Evolutionary conservation across 2,888 invertebrate genomes (phyloP).

Genomic region (Sylvicola cinctus): DNA sequence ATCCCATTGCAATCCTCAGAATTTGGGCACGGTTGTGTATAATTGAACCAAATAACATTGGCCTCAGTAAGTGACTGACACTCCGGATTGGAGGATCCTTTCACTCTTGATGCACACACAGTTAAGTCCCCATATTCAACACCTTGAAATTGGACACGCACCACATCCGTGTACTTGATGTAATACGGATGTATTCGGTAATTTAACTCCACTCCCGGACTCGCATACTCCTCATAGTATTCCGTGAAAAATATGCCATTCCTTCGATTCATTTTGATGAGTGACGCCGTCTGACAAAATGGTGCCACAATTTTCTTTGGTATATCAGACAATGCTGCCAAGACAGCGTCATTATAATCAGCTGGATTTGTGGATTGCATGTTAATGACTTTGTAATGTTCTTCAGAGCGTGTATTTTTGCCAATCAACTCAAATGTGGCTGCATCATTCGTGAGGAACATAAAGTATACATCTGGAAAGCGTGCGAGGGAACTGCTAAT

Average conservation of each 20-base stretch:
- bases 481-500: slow-evolving; percentile 8
- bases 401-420: too few relatives aligned
- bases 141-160: slow-evolving; percentile 28
- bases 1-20: slow-evolving; percentile 30
- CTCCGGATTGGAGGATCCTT: slow-evolving; percentile 24
- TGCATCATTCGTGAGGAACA: slow-evolving; percentile 28
- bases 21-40: slow-evolving; percentile 28
- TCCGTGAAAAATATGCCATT: not conserved
- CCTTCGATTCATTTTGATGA: not conserved
- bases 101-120: slow-evolving; percentile 31
- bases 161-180: slow-evolving; percentile 17
- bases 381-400: slow-evolving; percentile 1
- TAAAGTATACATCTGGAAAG: slow-evolving; percentile 29
- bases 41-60: slow-evolving; percentile 26
- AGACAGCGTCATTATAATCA: slow-evolving; percentile 13
- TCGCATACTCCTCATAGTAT: slow-evolving; percentile 36
- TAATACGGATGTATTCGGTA: slow-evolving; percentile 32
- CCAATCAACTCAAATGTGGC: slow-evolving; percentile 24
- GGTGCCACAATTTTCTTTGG: slow-evolving; percentile 18
- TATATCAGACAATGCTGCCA: slow-evolving; percentile 14
- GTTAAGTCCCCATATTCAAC: slow-evolving; percentile 30
- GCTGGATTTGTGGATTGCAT: slow-evolving; percentile 2
- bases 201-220: slow-evolving; percentile 28
- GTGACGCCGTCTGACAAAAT: slow-evolving; percentile 14
- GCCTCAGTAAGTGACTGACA: slow-evolving; percentile 29